These are phyloP conservation scores for Clamator glandarius DNA, from an alignment of 2,797 vertebrate species.

Conservation along the genomic window DNA sequence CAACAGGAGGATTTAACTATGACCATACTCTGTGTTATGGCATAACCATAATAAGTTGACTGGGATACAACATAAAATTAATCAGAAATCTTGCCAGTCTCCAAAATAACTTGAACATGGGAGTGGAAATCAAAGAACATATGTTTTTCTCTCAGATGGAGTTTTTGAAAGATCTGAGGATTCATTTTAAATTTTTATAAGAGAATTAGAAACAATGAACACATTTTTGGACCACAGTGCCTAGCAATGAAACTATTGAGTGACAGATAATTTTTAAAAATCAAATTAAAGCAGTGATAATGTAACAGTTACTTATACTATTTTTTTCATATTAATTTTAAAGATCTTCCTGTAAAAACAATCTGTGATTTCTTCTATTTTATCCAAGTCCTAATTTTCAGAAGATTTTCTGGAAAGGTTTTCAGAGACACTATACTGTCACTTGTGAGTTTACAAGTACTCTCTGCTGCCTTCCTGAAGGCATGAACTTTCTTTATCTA, in stretches of 20 bases:
- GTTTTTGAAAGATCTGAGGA: neutral
- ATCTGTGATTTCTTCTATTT: neutral
- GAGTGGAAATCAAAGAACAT: neutral
- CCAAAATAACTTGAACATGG: neutral
- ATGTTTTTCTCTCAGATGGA: neutral
- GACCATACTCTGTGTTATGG: neutral
- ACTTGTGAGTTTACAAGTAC: neutral
- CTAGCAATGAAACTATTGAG: conserved; percentile 22
- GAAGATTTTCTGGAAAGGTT: neutral
- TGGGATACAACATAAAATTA: too few relatives aligned
- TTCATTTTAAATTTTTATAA: neutral
- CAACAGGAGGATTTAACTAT: neutral
- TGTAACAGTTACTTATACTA: neutral
- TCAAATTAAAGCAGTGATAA: neutral
- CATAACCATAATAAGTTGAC: neutral
- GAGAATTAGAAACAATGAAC: conserved; percentile 19
- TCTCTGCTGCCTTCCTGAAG: neutral
- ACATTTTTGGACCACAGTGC: neutral
- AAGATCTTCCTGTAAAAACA: neutral
- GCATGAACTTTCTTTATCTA: too few relatives aligned
- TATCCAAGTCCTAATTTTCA: neutral
- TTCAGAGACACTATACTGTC: neutral
- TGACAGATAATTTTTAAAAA: neutral
- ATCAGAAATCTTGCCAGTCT: too few relatives aligned
- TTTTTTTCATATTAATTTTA: neutral